Evolutionary conservation across 2,113 vertebrate genomes (phyloP).

Genomic region (Fulica atra): DNA sequence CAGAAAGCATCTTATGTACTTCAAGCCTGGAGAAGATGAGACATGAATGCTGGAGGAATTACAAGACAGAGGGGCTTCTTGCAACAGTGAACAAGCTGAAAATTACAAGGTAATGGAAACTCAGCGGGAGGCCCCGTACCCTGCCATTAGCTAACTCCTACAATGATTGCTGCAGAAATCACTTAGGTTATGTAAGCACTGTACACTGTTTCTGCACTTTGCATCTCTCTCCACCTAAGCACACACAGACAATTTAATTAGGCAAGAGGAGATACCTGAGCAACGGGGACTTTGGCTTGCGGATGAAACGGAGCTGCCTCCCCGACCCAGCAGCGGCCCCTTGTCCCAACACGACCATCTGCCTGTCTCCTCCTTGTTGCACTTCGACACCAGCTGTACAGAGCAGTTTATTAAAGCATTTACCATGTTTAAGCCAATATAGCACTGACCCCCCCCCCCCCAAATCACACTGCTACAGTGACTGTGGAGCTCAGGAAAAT

Average conservation of each 20-base stretch:
- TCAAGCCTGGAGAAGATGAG: slow-evolving; percentile 74
- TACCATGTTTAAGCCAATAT: neutral
- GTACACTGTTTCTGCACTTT: slow-evolving; percentile 29
- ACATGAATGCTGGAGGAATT: slow-evolving; percentile 75
- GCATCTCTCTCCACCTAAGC: slow-evolving; percentile 49
- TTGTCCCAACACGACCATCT: neutral
- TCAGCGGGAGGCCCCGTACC: slow-evolving; percentile 73
- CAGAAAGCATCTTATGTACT: slow-evolving; percentile 77
- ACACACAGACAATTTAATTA: slow-evolving; percentile 51
- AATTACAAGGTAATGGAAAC: slow-evolving; percentile 86
- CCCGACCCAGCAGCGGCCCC: neutral
- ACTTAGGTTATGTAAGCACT: slow-evolving; percentile 52
- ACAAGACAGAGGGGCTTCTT: slow-evolving; percentile 76
- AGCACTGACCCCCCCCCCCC: neutral
- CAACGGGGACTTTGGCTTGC: neutral
- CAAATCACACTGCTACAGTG: neutral
- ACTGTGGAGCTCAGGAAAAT: neutral
- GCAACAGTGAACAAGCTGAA: slow-evolving; percentile 82
- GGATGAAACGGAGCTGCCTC: neutral
- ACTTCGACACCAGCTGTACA: neutral
- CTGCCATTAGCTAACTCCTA: slow-evolving; percentile 79
- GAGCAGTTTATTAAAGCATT: neutral
- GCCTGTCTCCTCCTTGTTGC: neutral
- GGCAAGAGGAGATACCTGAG: slow-evolving; percentile 23
- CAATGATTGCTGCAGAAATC: slow-evolving; percentile 68